Evolutionary conservation across 2,888 invertebrate species (phyloP), one percentile per base, ranked within the genome.

Genomic region (Arctia plantaginis): DNA sequence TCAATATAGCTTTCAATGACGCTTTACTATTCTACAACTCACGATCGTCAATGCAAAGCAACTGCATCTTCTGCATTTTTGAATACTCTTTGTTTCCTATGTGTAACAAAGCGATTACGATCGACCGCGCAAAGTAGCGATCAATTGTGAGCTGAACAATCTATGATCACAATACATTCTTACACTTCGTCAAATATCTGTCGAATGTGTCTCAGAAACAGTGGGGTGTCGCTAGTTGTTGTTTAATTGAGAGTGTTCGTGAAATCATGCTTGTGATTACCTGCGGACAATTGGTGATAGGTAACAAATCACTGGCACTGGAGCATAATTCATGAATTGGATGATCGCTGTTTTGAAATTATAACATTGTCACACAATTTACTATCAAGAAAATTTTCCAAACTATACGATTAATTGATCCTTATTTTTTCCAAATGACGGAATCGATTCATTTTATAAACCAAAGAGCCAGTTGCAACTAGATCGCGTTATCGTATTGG

Each of bases 131-230:
- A 59, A 62, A 51, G 27, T 70, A 55, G 78, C 71, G 84, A 81
- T 89, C 89, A 90, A 93, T 93, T 91, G 91, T 88, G 90, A 88
- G 82, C 86, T 75, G 87, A 66, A 75, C 84, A 76, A 74, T 72
- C 55, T 69, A 77, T 77, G 66, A 68, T 80, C 75, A 78, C 76
- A 77, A 75, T 75, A 80, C 72, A 65, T 77, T 73, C 70, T 78
- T 77, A 70, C 77, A 82, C 73, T 78, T 71, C 75, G 64, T 71
- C 68, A 77, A 79, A 82, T 82, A 77, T 76, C 71, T 72, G 72
- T 75, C 65, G 73, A 73, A 77, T 67, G 39, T 59, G 23, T 76
- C 65, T 67, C 20, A 44, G 30, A 39, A 78, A 76, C 84, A 64
- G 79, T 74, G 68, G 84, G 84, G 77, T 35, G 84, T 73, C 82